Percentiles rank a stretch among this genome's conserved stretches.
Evolutionary conservation across 2,113 vertebrate species (phyloP).

Genomic region (Anser brachyrhynchus): DNA sequence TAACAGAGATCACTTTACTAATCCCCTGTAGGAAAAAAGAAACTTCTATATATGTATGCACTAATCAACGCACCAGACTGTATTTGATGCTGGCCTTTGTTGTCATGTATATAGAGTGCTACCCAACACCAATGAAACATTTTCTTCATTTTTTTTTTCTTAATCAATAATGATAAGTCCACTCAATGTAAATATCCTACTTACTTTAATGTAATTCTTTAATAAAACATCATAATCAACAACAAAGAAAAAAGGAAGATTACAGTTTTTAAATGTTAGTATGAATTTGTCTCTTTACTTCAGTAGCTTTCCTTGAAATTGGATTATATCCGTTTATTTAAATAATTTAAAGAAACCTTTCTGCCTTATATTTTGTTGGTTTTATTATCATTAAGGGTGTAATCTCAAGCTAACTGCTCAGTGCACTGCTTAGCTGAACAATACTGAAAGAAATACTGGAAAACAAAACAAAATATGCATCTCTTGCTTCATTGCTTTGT

Average conservation of each 20-base stretch:
- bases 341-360: not conserved
- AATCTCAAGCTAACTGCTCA: not conserved
- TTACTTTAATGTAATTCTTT: not conserved
- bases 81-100: not conserved
- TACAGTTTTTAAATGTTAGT: not conserved
- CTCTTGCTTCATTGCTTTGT: not conserved
- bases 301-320: not conserved
- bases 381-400: not conserved
- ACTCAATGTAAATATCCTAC: not conserved
- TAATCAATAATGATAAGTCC: fast-evolving
- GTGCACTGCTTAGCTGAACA: not conserved
- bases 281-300: not conserved
- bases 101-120: not conserved
- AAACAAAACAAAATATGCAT: conserved; percentile 3
- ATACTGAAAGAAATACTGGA: not conserved
- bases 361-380: not conserved
- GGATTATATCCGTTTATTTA: not conserved
- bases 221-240: not conserved
- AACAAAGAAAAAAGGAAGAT: not conserved
- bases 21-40: not conserved
- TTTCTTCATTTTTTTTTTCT: not conserved
- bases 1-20: not conserved
- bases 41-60: not conserved
- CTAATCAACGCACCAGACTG: not conserved
- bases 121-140: not conserved